Evolutionary conservation across 2,888 invertebrate species (phyloP), one percentile per base, ranked within the genome.

Genomic region (Lamellibrachia columna): DNA sequence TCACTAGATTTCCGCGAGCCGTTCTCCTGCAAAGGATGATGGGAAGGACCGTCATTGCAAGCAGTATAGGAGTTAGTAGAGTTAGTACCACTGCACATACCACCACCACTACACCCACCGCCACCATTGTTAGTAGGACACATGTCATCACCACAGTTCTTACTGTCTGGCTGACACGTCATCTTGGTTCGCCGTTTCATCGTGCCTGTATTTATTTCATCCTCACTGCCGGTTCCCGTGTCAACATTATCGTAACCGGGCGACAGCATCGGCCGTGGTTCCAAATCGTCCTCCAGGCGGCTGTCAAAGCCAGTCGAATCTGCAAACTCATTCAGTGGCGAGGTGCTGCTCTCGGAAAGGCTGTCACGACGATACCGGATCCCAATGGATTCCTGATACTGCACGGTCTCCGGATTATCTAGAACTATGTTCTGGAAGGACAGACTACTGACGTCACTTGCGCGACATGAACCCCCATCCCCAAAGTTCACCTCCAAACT

Each of bases 381-480:
- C 7, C 40, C 75, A 15, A 92, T 92, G n/a, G 91, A 52, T n/a
- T 55, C 40, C 40, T 40, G n/a, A 90, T 52, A 90, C 28, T 52
- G 52, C 3, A 93, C 92, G 55, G 92, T 92, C 22, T 94, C 94
- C 8, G 92, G 92, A 52, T 94, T 94, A 53, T 94, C 94, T 8
- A 94, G 93, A n/a, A 93, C 93, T 4, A 94, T 93, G 92, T 94
- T 94, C 92, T 94, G 94, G 93, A 94, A 94, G 28, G 96, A 96
- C 11, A 96, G 93, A 53, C 96, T 95, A 92, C 96, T 96, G 22
- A 96, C 95, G 93, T 96, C 96, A 94, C 96, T 96, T 6, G 96
- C 95, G 92, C 95, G 95, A 92, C 96, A 94, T 7, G 96, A 96
- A 93, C 95, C 95, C 75, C 95, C 95, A 90, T 96, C 96, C 92